phyloP scores from a whole-genome alignment of 2,888 invertebrate species.

The Drosophila phalerata region DNA sequence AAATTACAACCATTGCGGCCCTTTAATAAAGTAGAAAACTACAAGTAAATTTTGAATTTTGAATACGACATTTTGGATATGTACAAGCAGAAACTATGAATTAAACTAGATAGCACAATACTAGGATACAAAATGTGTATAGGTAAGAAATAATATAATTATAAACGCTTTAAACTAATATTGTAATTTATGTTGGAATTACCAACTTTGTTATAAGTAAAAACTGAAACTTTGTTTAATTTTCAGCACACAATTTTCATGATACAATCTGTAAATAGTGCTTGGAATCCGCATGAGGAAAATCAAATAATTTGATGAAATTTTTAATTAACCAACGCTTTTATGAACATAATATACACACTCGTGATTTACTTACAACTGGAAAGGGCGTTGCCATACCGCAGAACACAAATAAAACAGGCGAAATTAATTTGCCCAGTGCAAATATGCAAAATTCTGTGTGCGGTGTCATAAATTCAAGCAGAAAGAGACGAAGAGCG shows the following conservation, averaged over 20 bases:
- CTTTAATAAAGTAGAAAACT: not conserved
- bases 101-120: no score
- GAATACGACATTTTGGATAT: no score
- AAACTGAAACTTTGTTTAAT: conserved; percentile 10
- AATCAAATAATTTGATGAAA: conserved; percentile 63
- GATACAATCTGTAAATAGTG: conserved; percentile 8
- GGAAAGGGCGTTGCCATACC: conserved; percentile 26
- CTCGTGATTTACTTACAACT: conserved; percentile 13
- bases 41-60: no score
- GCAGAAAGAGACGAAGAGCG: conserved; percentile 1
- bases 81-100: no score
- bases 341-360: conserved; percentile 28
- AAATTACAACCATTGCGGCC: not conserved
- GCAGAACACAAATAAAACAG: conserved; percentile 67
- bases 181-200: no score
- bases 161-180: not conserved
- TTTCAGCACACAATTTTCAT: not conserved
- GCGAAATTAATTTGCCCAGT: conserved; percentile 72
- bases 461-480: conserved; percentile 72
- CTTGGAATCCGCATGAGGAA: not conserved
- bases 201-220: not conserved
- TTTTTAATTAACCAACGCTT: conserved; percentile 75
- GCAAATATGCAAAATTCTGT: conserved; percentile 72
- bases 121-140: no score
- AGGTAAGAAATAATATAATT: no score